Evolutionary conservation across 2,888 invertebrate species (phyloP).

Genomic region (Euzophera pinguis): DNA sequence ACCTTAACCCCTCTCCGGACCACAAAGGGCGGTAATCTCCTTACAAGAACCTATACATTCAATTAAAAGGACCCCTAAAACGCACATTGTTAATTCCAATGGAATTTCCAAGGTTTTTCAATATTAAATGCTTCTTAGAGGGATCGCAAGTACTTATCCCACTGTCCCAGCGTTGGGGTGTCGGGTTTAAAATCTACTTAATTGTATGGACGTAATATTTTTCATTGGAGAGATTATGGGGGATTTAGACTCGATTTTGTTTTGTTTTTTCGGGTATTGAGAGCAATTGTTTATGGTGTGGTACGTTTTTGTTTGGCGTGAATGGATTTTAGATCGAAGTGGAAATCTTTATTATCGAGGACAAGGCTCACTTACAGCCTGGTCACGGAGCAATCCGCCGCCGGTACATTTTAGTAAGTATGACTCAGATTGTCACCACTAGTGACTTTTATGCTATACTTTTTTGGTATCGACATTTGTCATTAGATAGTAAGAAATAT

Average conservation of each 20-base stretch:
- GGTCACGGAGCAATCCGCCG: too few relatives aligned
- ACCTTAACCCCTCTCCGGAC: constrained; percentile 1
- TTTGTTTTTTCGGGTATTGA: not conserved
- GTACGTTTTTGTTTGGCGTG: not conserved
- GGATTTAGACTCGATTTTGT: constrained; percentile 7
- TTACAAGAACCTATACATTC: constrained; percentile 40
- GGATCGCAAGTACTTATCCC: constrained; percentile 6
- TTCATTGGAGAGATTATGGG: constrained; percentile 5
- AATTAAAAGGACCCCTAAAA: constrained; percentile 33
- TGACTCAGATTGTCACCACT: too few relatives aligned
- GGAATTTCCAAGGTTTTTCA: constrained; percentile 24
- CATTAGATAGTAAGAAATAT: too few relatives aligned
- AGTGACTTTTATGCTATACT: too few relatives aligned
- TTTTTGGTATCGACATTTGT: too few relatives aligned
- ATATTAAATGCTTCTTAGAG: constrained; percentile 21
- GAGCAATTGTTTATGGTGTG: not conserved
- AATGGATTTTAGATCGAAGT: not conserved
- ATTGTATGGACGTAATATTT: constrained; percentile 8
- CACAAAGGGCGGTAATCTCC: constrained; percentile 32
- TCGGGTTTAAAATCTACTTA: constrained; percentile 10
- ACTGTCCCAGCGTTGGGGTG: constrained; percentile 8
- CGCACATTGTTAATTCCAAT: constrained; percentile 30
- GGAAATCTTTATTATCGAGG: too few relatives aligned
- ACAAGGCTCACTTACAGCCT: too few relatives aligned
- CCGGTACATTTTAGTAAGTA: too few relatives aligned